Percentiles rank a stretch among this genome's conserved stretches.
Conservation (phyloP, 2,113 vertebrate genomes). For the Muscicapa adusta region DNA sequence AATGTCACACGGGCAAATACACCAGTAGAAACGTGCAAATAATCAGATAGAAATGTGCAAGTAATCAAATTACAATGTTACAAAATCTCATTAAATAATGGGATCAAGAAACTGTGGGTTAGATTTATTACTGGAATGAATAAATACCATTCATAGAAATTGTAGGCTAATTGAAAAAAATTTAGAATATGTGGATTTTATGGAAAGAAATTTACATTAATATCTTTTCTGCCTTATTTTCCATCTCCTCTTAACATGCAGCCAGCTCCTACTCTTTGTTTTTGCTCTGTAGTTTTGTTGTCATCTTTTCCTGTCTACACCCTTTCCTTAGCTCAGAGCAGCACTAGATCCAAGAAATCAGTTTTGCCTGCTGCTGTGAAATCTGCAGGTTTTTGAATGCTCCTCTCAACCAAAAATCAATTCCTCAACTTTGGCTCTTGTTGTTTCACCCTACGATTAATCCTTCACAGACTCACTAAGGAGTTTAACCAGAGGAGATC, state of each 20-base stretch:
- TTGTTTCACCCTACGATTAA: neutral
- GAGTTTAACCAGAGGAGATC: neutral
- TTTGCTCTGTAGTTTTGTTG: neutral
- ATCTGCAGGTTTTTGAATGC: neutral
- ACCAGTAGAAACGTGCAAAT: neutral
- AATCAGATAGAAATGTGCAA: neutral
- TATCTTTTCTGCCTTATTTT: neutral
- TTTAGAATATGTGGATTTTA: neutral
- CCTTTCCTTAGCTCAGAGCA: neutral
- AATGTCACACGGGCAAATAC: neutral
- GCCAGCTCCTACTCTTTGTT: neutral
- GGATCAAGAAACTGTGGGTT: neutral
- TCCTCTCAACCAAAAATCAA: neutral
- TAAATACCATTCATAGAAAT: neutral
- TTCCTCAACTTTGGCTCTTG: neutral
- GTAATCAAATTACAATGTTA: neutral
- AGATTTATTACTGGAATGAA: neutral
- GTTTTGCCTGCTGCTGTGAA: neutral
- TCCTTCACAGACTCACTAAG: neutral
- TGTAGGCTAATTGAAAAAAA: neutral
- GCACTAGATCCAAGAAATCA: neutral
- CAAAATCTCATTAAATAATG: neutral
- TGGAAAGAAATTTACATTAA: neutral
- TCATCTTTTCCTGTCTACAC: neutral
- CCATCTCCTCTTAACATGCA: neutral